Base-by-base conservation (phyloP, 2,113 vertebrate species). In the Pterocles gutturalis region DNA sequence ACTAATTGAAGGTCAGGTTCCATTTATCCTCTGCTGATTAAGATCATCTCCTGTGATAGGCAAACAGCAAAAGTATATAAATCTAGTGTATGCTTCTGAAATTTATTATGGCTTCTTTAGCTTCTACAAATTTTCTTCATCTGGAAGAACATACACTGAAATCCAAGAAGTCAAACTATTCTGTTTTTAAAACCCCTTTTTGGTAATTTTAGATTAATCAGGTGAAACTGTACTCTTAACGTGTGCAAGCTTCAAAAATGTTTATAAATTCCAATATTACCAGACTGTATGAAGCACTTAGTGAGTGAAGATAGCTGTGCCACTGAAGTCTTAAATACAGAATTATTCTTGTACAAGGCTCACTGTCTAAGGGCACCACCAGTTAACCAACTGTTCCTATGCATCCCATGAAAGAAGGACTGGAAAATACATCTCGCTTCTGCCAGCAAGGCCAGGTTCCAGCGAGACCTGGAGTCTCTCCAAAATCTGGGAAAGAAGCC, bases 401-500 rank as follows among this genome's bases (percentile, higher is more conserved):
- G 24, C 26, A 65, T 62, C 51, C 34, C 8, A 1, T 29, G 45
- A 53, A 86, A 77, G 25, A 7, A 36, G 33, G 41, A 83, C 53
- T 73, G 76, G 76, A 80, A 91, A 66, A 86, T 51, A 19, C 31
- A 61, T 71, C 65, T 78, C 36, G 49, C 25, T 93, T 89, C 67
- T 77, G 64, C 33, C 67, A 80, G n/a, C 19, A 60, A 80, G 21
- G 34, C 66, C 21, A 67, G 29, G 26, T 55, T 89, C 72, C 67
- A 83, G 72, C 3, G 7, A 87, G 54, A 83, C 25, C 29, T 85
- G 62, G 64, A 83, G 34, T 38, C 36, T 72, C 60, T 89, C 72
- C 58, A 87, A 91, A 86, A 82, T 57, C n/a, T 60, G 67, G 64
- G 87, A 89, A 93, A 93, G 62, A 49, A 83, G 38, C 62, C 90